Base-by-base conservation (phyloP, 2,888 invertebrate genomes). In the Caradrina kadenii region DNA sequence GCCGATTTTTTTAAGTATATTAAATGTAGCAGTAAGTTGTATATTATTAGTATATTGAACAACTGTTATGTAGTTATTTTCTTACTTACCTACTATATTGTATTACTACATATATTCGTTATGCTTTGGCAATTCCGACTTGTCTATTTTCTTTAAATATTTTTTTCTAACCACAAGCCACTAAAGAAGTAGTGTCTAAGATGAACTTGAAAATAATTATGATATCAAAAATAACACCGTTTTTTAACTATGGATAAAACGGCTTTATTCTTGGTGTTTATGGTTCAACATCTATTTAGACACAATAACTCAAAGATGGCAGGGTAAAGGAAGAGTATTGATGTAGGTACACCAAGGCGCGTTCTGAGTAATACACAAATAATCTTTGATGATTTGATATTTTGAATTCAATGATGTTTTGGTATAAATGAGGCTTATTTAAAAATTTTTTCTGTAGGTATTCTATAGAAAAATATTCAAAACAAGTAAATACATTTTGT, bases 401-500 rank as follows among this genome's bases (percentile, higher is more conserved):
- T 39, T 13, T 45, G 17, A 45, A 45, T 13, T 1, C 13, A 39
- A 35, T 6, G 17, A 45, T 48, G 7, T 48, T 48, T 48, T 17
- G 17, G 48, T 48, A 13, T 39, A 11, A n/a, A n/a, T n/a, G 48
- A 17, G 48, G n/a, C 48, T 48, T 0, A 11, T 22, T 1, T 13
- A 19, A 52, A 42, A 42, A 3, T 1, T 26, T 3, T 7, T 1
- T 17, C 1, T 22, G 6, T 17, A 22, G 26, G 26, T 26, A 26
- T 26, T 26, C 4, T 26, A 35, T 31, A 17, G 4, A 11, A 17
- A 19, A 31, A 1, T 1, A 21, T 60, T 31, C 15, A 7, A 31
- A 7, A 50, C 13, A 11, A 15, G 17, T n/a, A 15, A 7, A 13
- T 49, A 10, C 35, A n/a, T 74, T 73, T 69, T 70, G 4, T 65